phyloP scores from a whole-genome alignment of 2,797 vertebrate genomes.

The Meriones psammophilus region DNA sequence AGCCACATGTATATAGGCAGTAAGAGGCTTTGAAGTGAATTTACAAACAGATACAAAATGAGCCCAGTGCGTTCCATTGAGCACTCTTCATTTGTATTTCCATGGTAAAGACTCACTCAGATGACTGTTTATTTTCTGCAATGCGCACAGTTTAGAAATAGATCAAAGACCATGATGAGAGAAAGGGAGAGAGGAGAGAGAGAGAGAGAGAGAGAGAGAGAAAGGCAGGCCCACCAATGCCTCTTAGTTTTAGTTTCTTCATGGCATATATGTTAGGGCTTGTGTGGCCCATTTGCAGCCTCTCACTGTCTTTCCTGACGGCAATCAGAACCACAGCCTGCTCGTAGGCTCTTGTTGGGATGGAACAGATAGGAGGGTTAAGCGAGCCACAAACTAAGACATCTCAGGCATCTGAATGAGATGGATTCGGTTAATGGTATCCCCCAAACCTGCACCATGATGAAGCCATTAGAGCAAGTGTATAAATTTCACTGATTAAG shows the following conservation, averaged over 20 bases:
- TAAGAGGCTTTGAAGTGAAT: constrained; percentile 11
- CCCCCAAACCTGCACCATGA: constrained; percentile 19
- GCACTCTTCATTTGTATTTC: constrained; percentile 31
- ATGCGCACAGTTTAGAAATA: constrained; percentile 33
- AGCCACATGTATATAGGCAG: not conserved
- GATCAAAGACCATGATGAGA: constrained; percentile 36
- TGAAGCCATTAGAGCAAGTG: constrained; percentile 37
- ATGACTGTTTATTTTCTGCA: constrained; percentile 49
- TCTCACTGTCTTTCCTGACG: constrained; percentile 30
- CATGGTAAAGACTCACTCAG: constrained; percentile 1
- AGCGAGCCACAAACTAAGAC: constrained; percentile 5
- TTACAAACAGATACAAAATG: constrained; percentile 56
- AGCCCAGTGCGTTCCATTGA: not conserved
- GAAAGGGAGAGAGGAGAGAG: not conserved
- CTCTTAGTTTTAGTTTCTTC: not conserved
- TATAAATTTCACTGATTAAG: constrained; percentile 43
- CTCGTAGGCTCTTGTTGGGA: not conserved
- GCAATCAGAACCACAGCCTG: not conserved
- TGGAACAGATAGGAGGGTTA: constrained; percentile 1
- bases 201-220: not conserved
- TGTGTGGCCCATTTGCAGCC: not conserved
- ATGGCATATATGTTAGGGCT: not conserved
- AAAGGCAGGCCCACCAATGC: not conserved
- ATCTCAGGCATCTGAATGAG: constrained; percentile 21
- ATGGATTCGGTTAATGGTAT: constrained; percentile 32